Evolutionary conservation across 2,888 invertebrate genomes (phyloP).

Genomic region (Thera obeliscata): DNA sequence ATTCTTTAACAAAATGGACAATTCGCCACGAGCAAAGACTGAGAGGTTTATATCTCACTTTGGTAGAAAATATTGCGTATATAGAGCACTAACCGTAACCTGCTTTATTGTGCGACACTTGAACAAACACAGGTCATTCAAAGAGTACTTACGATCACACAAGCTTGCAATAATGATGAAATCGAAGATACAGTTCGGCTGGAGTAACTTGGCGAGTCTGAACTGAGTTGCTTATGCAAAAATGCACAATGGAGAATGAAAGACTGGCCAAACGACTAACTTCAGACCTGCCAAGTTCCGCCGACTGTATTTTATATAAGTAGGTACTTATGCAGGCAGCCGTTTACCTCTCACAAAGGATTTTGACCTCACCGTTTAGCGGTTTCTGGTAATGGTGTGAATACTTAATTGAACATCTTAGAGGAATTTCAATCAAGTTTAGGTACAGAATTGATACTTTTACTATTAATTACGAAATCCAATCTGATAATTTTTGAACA

Average conservation of each 20-base stretch:
- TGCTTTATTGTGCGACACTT: conserved; percentile 23
- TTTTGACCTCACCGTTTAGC: conserved; percentile 39
- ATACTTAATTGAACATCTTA: conserved; percentile 8
- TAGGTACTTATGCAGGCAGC: conserved; percentile 8
- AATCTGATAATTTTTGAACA: no score
- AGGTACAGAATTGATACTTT: no score
- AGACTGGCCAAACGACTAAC: no score
- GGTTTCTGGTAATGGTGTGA: conserved; percentile 27
- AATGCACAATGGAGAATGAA: no score
- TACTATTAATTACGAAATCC: no score
- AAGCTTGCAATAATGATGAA: conserved; percentile 28
- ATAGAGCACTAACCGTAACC: conserved; percentile 20
- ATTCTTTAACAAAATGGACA: no score
- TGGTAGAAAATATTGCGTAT: not conserved
- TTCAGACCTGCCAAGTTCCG: no score
- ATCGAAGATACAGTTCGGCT: conserved; percentile 13
- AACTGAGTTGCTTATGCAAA: no score
- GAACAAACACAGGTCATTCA: conserved; percentile 29
- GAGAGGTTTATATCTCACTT: no score
- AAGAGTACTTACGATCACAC: conserved; percentile 14
- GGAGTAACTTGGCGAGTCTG: no score
- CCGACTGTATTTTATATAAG: no score
- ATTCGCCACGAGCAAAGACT: no score
- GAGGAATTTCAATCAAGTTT: not conserved
- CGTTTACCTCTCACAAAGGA: conserved; percentile 28